phyloP scores from a whole-genome alignment of 2,113 vertebrate genomes.

The Xerus inauris region DNA sequence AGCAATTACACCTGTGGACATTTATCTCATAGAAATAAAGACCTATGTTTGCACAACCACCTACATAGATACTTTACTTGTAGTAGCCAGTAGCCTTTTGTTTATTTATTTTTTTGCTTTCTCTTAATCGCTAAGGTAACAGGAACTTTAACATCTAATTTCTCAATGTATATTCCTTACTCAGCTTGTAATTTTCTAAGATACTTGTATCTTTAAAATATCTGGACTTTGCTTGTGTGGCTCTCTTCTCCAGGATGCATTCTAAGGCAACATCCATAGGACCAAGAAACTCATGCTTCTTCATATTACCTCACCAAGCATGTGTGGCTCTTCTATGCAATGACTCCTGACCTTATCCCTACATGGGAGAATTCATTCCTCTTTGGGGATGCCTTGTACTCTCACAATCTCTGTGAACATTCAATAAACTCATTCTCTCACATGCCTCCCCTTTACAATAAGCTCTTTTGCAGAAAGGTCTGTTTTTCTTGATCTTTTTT shows the following conservation, averaged over 20 bases:
- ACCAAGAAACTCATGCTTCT: background rate
- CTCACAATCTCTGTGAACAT: background rate
- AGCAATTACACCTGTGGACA: background rate
- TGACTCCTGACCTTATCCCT: background rate
- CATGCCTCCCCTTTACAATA: background rate
- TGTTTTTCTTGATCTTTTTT: background rate
- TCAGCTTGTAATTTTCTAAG: background rate
- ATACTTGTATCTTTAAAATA: background rate
- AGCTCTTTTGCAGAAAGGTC: background rate
- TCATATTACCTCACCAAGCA: background rate
- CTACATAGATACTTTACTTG: background rate
- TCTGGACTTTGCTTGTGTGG: fast-evolving
- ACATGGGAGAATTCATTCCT: background rate
- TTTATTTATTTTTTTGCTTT: background rate
- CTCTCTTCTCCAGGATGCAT: background rate
- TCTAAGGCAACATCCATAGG: background rate
- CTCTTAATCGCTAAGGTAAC: background rate
- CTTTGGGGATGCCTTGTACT: background rate
- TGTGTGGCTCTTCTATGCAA: background rate
- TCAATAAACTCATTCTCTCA: background rate
- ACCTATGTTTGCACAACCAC: background rate
- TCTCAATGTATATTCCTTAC: background rate
- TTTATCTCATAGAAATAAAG: background rate
- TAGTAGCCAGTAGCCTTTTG: background rate
- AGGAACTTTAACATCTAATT: background rate